Conservation (phyloP, 2,888 invertebrate species). For the Pristionchus arcanus region DNA sequence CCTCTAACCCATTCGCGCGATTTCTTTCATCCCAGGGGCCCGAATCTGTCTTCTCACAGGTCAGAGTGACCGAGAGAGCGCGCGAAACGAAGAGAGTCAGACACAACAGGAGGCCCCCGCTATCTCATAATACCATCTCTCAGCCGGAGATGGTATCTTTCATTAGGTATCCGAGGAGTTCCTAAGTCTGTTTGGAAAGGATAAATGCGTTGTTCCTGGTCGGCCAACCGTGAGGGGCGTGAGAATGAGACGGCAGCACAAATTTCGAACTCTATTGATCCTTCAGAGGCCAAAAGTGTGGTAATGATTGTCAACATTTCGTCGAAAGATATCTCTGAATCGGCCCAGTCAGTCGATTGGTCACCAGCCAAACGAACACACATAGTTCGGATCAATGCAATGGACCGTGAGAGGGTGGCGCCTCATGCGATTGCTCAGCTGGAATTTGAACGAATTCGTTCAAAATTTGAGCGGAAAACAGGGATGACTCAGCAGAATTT, state of each 20-base stretch:
- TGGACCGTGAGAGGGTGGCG: background rate
- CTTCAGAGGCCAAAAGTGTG: background rate
- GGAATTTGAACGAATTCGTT: background rate
- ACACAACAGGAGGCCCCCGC: too few species aligned
- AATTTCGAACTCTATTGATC: too few species aligned
- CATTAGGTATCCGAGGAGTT: too few species aligned
- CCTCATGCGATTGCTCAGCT: background rate
- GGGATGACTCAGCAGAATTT: background rate
- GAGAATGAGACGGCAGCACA: too few species aligned
- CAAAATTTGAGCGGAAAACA: background rate
- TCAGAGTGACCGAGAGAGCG: background rate
- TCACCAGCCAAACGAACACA: background rate
- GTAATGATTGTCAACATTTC: too few species aligned
- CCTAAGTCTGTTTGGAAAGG: background rate
- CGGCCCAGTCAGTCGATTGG: background rate
- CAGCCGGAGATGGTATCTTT: background rate
- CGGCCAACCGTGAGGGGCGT: background rate
- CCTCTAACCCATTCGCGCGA: conserved; percentile 6
- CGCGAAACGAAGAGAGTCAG: background rate
- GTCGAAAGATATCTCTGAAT: too few species aligned
- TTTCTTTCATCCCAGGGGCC: conserved; percentile 23
- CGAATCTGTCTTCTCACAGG: background rate
- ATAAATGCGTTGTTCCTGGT: background rate
- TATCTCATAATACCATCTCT: background rate
- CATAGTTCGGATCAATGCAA: background rate